Evolutionary conservation across 1,140 invertebrate species (phyloP).

Genomic region (Hyposmocoma kahamanoa): DNA sequence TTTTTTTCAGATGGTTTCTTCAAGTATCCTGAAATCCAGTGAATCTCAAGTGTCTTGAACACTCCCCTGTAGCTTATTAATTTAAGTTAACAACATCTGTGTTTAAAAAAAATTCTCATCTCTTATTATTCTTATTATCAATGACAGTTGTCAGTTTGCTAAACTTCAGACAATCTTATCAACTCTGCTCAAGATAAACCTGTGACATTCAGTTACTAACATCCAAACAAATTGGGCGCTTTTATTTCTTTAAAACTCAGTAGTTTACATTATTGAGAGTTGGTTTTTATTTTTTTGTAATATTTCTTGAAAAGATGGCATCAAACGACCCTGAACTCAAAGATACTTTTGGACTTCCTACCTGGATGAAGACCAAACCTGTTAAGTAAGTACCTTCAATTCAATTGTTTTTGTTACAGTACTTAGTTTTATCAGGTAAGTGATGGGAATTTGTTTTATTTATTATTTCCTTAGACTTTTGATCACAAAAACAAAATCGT

Average conservation of each 20-base stretch:
- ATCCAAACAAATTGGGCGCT: background rate
- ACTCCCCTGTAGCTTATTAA: slow-evolving; percentile 21
- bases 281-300: slow-evolving; percentile 11
- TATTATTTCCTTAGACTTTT: background rate
- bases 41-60: slow-evolving; percentile 57
- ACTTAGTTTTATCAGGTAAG: too few species aligned
- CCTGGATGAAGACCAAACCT: slow-evolving; percentile 64
- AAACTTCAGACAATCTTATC: slow-evolving; percentile 54
- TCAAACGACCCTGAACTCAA: slow-evolving; percentile 61
- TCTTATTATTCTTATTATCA: slow-evolving; percentile 12
- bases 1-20: slow-evolving; percentile 57
- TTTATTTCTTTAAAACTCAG: slow-evolving; percentile 6
- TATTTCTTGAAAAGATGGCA: slow-evolving; percentile 37
- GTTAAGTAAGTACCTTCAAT: slow-evolving; percentile 57
- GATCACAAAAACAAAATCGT: background rate
- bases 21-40: slow-evolving; percentile 36
- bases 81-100: slow-evolving; percentile 15
- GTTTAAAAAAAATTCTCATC: slow-evolving; percentile 12
- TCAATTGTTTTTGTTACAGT: too few species aligned
- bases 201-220: slow-evolving; percentile 19
- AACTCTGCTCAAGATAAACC: slow-evolving; percentile 64
- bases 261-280: slow-evolving; percentile 10
- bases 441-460: background rate
- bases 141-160: slow-evolving; percentile 31
- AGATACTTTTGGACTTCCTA: slow-evolving; percentile 53